Evolutionary conservation across 2,888 invertebrate genomes (phyloP), one percentile per base, ranked within the genome.

Genomic region (Leptinotarsa juncta): DNA sequence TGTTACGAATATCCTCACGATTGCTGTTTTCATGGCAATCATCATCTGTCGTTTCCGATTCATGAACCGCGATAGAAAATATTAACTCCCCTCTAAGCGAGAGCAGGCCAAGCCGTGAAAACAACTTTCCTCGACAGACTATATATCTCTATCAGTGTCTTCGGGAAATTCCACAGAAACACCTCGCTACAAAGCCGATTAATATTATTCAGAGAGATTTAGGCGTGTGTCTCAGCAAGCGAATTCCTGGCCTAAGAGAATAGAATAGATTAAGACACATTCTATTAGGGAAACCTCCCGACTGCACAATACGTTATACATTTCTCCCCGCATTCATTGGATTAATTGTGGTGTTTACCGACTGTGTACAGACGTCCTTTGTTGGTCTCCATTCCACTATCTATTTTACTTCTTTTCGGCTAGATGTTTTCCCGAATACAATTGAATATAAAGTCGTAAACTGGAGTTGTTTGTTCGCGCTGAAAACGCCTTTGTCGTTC

Each of bases 191-290:
- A 76, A 76, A 76, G 71, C 76, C 75, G 75, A 78, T 78, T 76
- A 78, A 78, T 78, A 76, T 78, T 78, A 76, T 78, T 78, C 73
- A 74, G 75, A 70, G 78, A 76, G 76, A 78, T 78, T 76, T 72
- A 75, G 71, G 73, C 57, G 70, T 75, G 73, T 73, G 76, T 78
- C 78, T 76, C 74, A 74, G 78, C 72, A 72, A 74, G 78, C 78
- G 77, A 78, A 78, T 78, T 77, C 78, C 75, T 72, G 65, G 73
- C 71, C 77, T 72, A 72, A 69, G 65, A 67, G 67, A 73, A 72
- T 70, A 71, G 73, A 78, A 78, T 77, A 77, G 75, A 78, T 78
- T 78, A 78, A 77, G 78, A 78, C 77, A 75, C 74, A 73, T 78
- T 78, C 74, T 73, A 74, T 76, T 76, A 74, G 72, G 74, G 77